Conservation (phyloP, 2,113 vertebrate genomes). For the Glaucomys volans region DNA sequence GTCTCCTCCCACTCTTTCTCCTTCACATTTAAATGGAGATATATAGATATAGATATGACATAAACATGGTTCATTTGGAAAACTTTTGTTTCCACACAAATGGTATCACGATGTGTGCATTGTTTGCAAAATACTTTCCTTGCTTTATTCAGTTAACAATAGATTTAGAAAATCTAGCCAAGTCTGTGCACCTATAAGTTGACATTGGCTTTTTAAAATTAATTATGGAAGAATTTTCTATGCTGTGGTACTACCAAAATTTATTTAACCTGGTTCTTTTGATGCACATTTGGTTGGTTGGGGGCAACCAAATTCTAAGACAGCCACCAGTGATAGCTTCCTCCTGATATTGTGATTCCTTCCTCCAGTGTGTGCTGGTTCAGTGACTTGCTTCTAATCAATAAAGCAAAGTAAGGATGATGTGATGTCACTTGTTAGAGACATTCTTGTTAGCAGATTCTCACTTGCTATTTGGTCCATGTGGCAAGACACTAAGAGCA, state of each 20-base stretch:
- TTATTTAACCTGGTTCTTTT: not conserved
- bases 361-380: not conserved
- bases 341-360: not conserved
- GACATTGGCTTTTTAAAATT: not conserved
- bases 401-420: not conserved
- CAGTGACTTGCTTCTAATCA: not conserved
- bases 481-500: not conserved
- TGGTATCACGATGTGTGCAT: not conserved
- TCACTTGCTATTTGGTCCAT: not conserved
- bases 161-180: conserved; percentile 13
- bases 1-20: not conserved
- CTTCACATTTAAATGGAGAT: not conserved
- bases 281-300: not conserved
- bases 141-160: not conserved
- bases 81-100: conserved; percentile 36
- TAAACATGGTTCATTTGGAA: not conserved
- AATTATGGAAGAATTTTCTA: not conserved
- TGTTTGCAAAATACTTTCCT: conserved; percentile 36
- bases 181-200: not conserved
- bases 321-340: not conserved
- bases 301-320: not conserved
- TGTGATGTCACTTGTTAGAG: too few species aligned
- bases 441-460: not conserved
- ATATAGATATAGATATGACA: not conserved
- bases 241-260: not conserved